Conservation (phyloP, 2,113 vertebrate species). For the Pedetes capensis region DNA sequence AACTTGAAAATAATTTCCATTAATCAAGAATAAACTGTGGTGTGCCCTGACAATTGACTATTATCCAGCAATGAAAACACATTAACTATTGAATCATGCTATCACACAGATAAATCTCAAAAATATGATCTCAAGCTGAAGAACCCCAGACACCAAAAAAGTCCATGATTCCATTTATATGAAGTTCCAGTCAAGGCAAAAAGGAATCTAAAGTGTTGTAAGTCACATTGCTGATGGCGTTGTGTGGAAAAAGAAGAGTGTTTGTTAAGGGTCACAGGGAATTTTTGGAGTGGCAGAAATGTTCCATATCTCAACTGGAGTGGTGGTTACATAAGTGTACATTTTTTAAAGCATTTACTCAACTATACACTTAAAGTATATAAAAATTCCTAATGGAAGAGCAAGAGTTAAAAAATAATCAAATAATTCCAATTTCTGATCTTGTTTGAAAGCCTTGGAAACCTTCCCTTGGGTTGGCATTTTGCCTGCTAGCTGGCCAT, state of each 20-base stretch:
- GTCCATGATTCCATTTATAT: background rate
- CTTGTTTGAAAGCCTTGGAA: background rate
- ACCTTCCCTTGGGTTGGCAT: background rate
- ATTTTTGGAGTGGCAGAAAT: background rate
- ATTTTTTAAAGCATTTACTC: background rate
- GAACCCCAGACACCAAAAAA: background rate
- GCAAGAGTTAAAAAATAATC: background rate
- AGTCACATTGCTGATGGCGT: background rate
- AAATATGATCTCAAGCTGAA: background rate
- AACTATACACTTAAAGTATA: background rate
- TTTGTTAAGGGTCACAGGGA: background rate
- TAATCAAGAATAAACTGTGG: background rate
- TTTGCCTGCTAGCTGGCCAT: background rate
- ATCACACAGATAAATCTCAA: background rate
- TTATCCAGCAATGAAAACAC: background rate
- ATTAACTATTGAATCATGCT: background rate
- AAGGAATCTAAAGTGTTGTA: background rate
- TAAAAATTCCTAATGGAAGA: background rate
- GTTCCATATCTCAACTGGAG: background rate
- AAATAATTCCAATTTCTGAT: background rate
- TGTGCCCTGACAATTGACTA: background rate
- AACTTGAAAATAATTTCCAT: background rate
- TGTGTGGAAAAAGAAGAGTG: rapidly evolving
- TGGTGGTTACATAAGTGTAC: no score
- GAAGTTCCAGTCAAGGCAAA: background rate